These are phyloP conservation scores for Drosophila peninsularis DNA, from an alignment of 2,888 invertebrate genomes.

Conservation along the genomic window DNA sequence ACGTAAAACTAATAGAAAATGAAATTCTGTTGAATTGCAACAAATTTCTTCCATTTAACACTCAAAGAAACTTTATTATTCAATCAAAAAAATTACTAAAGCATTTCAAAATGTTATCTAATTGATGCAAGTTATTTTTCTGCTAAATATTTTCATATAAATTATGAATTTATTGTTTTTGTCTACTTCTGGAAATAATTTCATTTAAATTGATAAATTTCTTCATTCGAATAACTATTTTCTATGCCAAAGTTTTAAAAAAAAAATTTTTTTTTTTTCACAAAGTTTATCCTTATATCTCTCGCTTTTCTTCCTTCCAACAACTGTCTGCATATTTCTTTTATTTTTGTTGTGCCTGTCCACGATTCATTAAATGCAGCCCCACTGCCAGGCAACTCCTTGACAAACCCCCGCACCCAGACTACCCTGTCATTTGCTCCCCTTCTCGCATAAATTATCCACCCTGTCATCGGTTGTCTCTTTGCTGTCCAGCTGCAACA, in stretches of 20 bases:
- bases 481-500: slow-evolving; percentile 26
- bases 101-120: background rate
- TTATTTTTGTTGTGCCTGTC: slow-evolving; percentile 10
- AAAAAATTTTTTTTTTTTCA: background rate
- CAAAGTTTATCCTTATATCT: slow-evolving; percentile 7
- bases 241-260: background rate
- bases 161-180: background rate
- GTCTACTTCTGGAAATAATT: background rate
- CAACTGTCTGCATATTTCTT: slow-evolving; percentile 13
- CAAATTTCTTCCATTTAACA: background rate
- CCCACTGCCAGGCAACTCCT: background rate
- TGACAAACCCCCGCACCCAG: background rate
- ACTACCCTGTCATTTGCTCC: slow-evolving; percentile 37
- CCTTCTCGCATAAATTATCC: slow-evolving; percentile 61
- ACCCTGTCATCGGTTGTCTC: slow-evolving; percentile 63
- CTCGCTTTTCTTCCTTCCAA: background rate
- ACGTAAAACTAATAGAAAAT: background rate
- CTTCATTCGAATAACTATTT: background rate
- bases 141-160: background rate
- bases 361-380: slow-evolving; percentile 39
- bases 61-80: background rate
- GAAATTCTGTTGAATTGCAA: background rate
- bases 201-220: background rate
- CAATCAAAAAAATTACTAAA: background rate
- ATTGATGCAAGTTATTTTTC: background rate